Evolutionary conservation across 2,888 invertebrate species (phyloP), one percentile per base, ranked within the genome.

Genomic region (Lithophane semibrunnea): DNA sequence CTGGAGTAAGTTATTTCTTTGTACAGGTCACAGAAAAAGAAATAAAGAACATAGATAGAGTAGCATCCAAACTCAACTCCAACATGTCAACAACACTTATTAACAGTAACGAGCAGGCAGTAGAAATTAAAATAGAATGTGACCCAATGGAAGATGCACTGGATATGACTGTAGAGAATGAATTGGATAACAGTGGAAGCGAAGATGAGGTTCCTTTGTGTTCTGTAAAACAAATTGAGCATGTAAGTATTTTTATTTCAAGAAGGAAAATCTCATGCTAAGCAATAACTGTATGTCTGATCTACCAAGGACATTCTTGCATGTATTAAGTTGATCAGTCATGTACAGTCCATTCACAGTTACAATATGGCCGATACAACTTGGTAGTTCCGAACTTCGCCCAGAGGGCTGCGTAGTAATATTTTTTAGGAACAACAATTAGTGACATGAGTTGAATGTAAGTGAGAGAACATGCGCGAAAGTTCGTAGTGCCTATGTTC

Each of bases 21-120:
- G 5, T n/a, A 58, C 54, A 77, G 77, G 63, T 77, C 54, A 77
- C 77, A 24, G 77, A 78, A 63, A 49, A 77, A 69, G 61, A 77
- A 63, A 63, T 77, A 69, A 78, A 77, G 63, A 63, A 69, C 12
- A 78, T 77, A 37, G 79, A 77, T 37, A 77, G 77, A 77, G 18
- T 21, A 42, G 63, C 78, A 63, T 56, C 42, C 5, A 78, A 77
- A 42, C 70, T 77, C 1, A 54, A 29, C 47, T 77, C 77, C 2
- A 63, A 49, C 47, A 47, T 77, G 61, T 56, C 69, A n/a, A 56
- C 16, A 13, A 24, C 13, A 0, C 16, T 4, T 21, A 61, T 16
- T 3, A 24, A n/a, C 8, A 9, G 13, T 16, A 0, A 24, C 7
- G 3, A 0, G 7, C 21, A 12, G 0, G n/a, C n/a, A 1, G 3